These are phyloP conservation scores for Drusus annulatus DNA, from an alignment of 1,140 invertebrate species.

Conservation along the genomic window DNA sequence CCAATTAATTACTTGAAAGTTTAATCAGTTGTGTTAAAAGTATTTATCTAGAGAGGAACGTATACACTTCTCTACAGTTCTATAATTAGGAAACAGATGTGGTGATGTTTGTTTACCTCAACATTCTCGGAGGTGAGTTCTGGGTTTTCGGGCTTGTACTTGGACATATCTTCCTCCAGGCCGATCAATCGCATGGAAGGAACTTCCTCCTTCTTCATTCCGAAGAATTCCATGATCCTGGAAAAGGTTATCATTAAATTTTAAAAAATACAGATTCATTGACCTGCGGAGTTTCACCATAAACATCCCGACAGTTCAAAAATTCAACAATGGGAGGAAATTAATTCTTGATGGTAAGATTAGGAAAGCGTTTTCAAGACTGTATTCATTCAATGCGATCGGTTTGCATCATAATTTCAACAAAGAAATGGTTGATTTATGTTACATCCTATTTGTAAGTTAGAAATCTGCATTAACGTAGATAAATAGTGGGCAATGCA, in stretches of 20 bases:
- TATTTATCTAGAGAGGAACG: no score
- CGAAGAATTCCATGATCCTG: conserved; percentile 98
- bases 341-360: not conserved
- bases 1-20: no score
- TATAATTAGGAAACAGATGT: conserved; percentile 8
- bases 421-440: no score
- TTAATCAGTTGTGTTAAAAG: no score
- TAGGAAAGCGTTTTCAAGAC: no score
- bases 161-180: conserved; percentile 97
- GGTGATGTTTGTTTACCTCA: conserved; percentile 62
- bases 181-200: conserved; percentile 95
- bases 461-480: no score
- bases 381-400: no score
- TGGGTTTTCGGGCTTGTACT: conserved; percentile 91
- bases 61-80: not conserved
- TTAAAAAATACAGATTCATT: not conserved
- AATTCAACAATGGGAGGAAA: not conserved
- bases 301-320: not conserved
- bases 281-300: not conserved
- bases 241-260: not conserved
- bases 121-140: conserved; percentile 87
- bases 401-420: no score
- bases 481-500: no score
- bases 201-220: conserved; percentile 93
- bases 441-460: no score